Evolutionary conservation across 2,797 vertebrate species (phyloP), one percentile per base, ranked within the genome.

Genomic region (Varecia variegata): DNA sequence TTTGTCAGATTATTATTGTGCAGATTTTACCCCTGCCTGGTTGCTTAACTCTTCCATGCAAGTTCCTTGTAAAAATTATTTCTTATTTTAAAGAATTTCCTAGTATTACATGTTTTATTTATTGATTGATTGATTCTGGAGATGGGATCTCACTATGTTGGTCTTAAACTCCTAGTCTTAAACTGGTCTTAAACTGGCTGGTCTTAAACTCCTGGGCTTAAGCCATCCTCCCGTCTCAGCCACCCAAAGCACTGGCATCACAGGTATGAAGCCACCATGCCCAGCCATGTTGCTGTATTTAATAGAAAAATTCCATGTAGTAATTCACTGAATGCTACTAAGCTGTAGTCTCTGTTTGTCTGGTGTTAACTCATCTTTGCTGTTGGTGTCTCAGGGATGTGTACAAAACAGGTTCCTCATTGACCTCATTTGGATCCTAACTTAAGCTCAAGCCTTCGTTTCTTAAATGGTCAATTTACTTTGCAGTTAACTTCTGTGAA

Each of bases 391-490:
- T 62, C 23, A 14, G 79, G 45, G 45, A 4, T 9, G 0, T 7
- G 1, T 3, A 6, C 0, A 11, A 11, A 32, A 25, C 9, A 23
- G 79, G 15, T 1, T 13, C 0, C 74, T n/a, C 1, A 0, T 17
- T 3, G 45, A 13, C 30, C 30, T 43, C 18, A 9, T 38, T 56
- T 12, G 12, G 58, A 14, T 23, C 38, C 13, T 23, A 23, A 47
- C 27, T 6, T 8, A 58, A 50, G 50, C 45, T 60, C 13, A 4
- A 18, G 8, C 32, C 58, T 50, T 43, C 25, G 14, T 68, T 71
- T 60, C 89, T 58, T 77, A n/a, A 32, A 12, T 20, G 30, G 35
- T n/a, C 12, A 12, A 1, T 27, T 60, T 47, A 23, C 11, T 83
- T 52, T 8, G 1, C 10, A 79, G 60, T 30, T 71, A 7, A n/a